Conservation (phyloP, 2,113 vertebrate species). For the Varanus salvator region DNA sequence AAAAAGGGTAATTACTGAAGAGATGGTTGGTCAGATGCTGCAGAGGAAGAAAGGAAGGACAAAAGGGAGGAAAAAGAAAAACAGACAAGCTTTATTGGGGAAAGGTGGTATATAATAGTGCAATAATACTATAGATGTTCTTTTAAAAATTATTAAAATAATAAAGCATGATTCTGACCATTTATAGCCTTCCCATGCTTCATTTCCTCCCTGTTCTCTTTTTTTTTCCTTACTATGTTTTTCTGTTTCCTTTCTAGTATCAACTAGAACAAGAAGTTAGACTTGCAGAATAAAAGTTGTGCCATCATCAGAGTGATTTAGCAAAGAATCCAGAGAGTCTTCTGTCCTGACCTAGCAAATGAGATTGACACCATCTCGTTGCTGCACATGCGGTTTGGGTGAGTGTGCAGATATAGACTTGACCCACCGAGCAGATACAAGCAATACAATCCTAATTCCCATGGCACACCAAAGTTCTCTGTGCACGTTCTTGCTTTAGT, state of each 20-base stretch:
- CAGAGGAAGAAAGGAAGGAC: background rate
- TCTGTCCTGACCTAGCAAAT: background rate
- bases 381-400: background rate
- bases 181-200: background rate
- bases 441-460: too few species aligned
- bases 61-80: background rate
- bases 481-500: too few species aligned
- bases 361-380: background rate
- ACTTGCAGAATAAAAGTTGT: background rate
- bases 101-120: background rate
- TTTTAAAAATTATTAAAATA: background rate
- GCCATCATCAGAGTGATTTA: background rate
- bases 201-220: background rate
- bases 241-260: background rate
- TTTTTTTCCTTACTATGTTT: background rate
- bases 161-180: background rate
- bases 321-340: background rate
- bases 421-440: too few species aligned
- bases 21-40: conserved; percentile 8
- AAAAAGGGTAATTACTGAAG: conserved; percentile 7
- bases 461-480: too few species aligned
- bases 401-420: too few species aligned
- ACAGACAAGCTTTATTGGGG: background rate
- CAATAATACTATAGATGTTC: background rate
- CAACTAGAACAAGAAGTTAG: background rate